Evolutionary conservation across 2,113 vertebrate species (phyloP), one percentile per base, ranked within the genome.

Genomic region (Paraplagusia blochii): DNA sequence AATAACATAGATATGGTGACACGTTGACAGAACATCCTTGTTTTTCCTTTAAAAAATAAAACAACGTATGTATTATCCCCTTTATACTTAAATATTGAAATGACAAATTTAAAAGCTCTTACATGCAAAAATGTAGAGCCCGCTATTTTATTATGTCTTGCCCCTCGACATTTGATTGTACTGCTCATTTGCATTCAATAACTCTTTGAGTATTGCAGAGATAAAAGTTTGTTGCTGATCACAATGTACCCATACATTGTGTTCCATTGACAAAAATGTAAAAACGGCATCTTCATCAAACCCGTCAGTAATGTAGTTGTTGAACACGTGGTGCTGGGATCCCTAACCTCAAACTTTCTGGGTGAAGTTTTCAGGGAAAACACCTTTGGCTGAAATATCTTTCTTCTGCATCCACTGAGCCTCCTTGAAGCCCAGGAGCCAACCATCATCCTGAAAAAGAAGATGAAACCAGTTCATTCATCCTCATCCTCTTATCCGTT

Each of bases 351-450:
- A 95, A 80, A 96, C 83, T 8, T 91, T 91, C 74, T 97, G 93
- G 0, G 97, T 99, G 70, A 98, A 99, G 90, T 99, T 99, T 81
- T 98, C 97, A 0, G 97, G 97, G 87, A 99, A 98, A 81, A 98
- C 95, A 0, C 95, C 95, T 84, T 93, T 92, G 77, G 80, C 86
- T 67, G 94, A 90, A 81, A 93, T 76, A 62, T 94, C 92, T 86
- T 95, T 96, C 51, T 85, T 92, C 87, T 94, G 88, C 60, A 93
- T 76, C 97, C 97, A 99, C 62, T 94, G 88, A 12, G 90, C 87
- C 76, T 99, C 96, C 86, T 94, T 93, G 72, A 98, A 80, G 0
- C 96, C 97, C 93, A 96, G 74, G 62, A 98, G 91, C 97, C 96
- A 98, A 72, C 97, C 97, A 42, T 98, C 95, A 0, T 99, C 97